phyloP scores from a whole-genome alignment of 2,888 invertebrate species.

The Strigamia crassipes region DNA sequence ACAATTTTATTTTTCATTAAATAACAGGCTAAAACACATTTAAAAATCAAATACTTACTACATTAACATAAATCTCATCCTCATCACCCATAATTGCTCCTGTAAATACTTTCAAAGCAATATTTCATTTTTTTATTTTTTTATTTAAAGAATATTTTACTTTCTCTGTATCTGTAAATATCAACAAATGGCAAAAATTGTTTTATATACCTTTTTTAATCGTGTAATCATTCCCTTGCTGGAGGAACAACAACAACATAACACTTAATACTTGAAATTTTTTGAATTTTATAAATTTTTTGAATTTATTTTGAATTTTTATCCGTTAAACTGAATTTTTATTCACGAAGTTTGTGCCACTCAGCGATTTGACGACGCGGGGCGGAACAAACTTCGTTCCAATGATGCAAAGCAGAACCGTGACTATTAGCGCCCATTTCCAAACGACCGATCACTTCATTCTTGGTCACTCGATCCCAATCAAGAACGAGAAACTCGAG shows the following conservation, averaged over 20 bases:
- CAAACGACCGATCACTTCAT: slow-evolving; percentile 95
- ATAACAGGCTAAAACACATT: too few relatives aligned
- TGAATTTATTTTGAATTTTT: background rate
- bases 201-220: background rate
- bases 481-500: slow-evolving; percentile 88
- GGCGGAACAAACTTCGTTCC: slow-evolving; percentile 96
- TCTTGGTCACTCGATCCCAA: slow-evolving; percentile 98
- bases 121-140: too few relatives aligned
- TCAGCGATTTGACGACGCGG: slow-evolving; percentile 98
- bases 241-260: background rate
- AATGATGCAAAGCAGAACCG: slow-evolving; percentile 87
- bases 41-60: too few relatives aligned
- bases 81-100: too few relatives aligned
- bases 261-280: background rate
- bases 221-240: background rate
- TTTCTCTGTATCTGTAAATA: too few relatives aligned
- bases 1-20: too few relatives aligned
- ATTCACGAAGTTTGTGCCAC: slow-evolving; percentile 98
- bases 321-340: slow-evolving; percentile 48
- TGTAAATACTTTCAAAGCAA: too few relatives aligned
- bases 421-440: slow-evolving; percentile 77
- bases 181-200: too few relatives aligned
- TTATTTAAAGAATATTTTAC: too few relatives aligned
- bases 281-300: background rate
- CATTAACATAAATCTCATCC: too few relatives aligned